Evolutionary conservation across 2,888 invertebrate genomes (phyloP).

Genomic region (Geotrupes spiniger): DNA sequence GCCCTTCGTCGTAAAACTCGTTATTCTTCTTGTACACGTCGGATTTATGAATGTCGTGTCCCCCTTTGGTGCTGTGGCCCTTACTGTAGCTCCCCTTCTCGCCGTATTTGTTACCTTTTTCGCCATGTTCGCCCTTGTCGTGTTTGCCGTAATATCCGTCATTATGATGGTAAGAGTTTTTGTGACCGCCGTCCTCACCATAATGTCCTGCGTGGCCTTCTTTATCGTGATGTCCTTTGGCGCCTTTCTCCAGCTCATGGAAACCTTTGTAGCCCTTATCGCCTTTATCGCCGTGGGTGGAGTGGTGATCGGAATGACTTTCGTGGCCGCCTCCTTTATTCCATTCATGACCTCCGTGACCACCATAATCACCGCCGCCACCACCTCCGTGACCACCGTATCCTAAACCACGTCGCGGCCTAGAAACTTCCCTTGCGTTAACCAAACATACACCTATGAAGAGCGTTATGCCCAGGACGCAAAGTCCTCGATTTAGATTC

Average conservation of each 20-base stretch:
- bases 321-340: constrained; percentile 56
- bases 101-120: constrained; percentile 62
- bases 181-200: constrained; percentile 60
- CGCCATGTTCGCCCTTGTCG: constrained; percentile 65
- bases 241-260: constrained; percentile 62
- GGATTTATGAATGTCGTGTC: constrained; percentile 79
- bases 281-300: constrained; percentile 61
- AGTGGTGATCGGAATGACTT: constrained; percentile 56
- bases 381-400: constrained; percentile 44
- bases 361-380: constrained; percentile 12
- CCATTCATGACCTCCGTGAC: constrained; percentile 34
- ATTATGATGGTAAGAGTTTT: constrained; percentile 60
- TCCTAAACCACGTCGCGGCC: constrained; percentile 47
- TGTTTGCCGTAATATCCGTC: constrained; percentile 63
- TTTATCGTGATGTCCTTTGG: constrained; percentile 69
- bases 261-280: constrained; percentile 67
- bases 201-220: constrained; percentile 63
- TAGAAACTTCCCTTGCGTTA: constrained; percentile 55
- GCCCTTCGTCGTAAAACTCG: constrained; percentile 82
- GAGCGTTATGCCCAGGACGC: constrained; percentile 62
- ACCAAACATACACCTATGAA: constrained; percentile 49
- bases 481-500: constrained; percentile 58
- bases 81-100: constrained; percentile 77
- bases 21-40: constrained; percentile 86
- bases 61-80: constrained; percentile 82